Evolutionary conservation across 2,113 vertebrate species (phyloP).

Genomic region (Bos javanicus): DNA sequence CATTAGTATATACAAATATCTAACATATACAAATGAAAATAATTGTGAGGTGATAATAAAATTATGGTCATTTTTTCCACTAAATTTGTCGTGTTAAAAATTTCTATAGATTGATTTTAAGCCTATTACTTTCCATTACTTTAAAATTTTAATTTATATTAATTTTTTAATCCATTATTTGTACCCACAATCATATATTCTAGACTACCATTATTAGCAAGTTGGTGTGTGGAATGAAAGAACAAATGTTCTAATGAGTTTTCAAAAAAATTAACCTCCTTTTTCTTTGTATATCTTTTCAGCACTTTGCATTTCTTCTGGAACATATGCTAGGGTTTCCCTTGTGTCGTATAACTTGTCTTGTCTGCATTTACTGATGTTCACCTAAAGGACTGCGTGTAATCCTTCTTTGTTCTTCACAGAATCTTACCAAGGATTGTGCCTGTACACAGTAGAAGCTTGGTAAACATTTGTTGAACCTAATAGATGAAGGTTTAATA

Average conservation of each 20-base stretch:
- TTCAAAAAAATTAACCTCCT: not conserved
- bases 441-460: not conserved
- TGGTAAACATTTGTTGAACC: slow-evolving; percentile 2
- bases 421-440: not conserved
- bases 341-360: not conserved
- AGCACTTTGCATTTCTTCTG: not conserved
- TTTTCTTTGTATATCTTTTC: not conserved
- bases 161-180: not conserved
- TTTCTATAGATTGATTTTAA: not conserved
- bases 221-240: not conserved
- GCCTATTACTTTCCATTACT: not conserved
- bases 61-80: not conserved
- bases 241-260: not conserved
- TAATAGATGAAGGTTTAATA: not conserved
- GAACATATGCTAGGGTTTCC: not conserved
- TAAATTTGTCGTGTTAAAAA: not conserved
- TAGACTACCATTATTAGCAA: not conserved
- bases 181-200: not conserved
- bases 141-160: not conserved
- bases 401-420: not conserved
- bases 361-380: not conserved
- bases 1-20: not conserved
- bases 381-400: not conserved
- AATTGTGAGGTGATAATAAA: not conserved
- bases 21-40: not conserved